Percentiles rank a stretch among this genome's conserved stretches.
Evolutionary conservation across 2,113 vertebrate genomes (phyloP).

Genomic region (Pedetes capensis): DNA sequence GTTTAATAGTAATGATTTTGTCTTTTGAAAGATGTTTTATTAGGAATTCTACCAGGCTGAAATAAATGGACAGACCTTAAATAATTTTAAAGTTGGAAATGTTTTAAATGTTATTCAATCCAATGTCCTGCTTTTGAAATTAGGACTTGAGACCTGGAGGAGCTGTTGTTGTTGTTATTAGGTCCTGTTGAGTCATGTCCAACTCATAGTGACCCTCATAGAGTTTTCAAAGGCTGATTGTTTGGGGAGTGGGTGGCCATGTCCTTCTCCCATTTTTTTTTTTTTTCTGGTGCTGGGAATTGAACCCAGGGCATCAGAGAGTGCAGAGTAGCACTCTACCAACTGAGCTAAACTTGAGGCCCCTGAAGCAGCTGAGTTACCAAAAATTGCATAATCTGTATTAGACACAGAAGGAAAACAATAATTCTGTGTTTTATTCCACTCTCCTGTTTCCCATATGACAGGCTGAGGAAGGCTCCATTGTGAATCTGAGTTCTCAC

Average conservation of each 20-base stretch:
- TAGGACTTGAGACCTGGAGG: background rate
- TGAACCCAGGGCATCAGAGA: no score
- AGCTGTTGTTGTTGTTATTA: no score
- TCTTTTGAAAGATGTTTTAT: conserved; percentile 17
- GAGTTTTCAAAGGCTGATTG: no score
- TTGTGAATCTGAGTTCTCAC: background rate
- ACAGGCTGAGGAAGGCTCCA: background rate
- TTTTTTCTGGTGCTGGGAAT: no score
- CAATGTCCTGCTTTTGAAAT: background rate
- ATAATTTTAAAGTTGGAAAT: conserved; percentile 1
- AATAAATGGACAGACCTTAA: background rate
- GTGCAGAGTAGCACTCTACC: no score
- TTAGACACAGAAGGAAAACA: background rate
- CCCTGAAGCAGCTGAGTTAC: background rate
- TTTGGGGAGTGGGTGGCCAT: no score
- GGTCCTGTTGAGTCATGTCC: no score
- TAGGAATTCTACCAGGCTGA: background rate
- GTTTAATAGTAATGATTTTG: background rate
- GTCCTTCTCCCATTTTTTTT: no score
- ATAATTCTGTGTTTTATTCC: background rate
- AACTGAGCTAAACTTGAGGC: no score
- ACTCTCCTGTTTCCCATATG: background rate
- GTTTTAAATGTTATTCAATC: background rate
- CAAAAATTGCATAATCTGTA: background rate
- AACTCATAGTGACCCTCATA: no score